Evolutionary conservation across 2,113 vertebrate genomes (phyloP).

Genomic region (Cairina moschata): DNA sequence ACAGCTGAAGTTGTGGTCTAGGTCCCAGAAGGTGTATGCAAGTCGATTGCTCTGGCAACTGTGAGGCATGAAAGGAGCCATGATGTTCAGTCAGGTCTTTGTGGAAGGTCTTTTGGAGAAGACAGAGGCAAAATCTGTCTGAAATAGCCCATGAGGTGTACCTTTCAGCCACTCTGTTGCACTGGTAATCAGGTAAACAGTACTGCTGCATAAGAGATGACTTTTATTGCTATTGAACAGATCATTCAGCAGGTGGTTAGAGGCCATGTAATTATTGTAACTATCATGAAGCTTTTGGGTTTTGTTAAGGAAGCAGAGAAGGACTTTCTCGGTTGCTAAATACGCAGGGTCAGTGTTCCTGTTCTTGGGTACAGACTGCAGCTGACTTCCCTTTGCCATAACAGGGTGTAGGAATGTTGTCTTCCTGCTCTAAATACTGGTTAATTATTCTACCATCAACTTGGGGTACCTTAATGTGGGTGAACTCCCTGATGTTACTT

Average conservation of each 20-base stretch:
- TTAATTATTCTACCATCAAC: neutral
- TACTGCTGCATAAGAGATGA: rapidly evolving
- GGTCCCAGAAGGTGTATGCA: neutral
- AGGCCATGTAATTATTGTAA: rapidly evolving
- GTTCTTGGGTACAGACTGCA: neutral
- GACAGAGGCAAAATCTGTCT: neutral
- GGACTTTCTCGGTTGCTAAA: neutral
- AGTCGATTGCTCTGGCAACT: neutral
- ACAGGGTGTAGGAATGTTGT: neutral
- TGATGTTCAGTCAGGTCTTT: neutral
- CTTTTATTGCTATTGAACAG: neutral
- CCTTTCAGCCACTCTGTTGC: neutral
- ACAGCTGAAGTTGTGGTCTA: neutral
- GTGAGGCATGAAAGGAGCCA: neutral
- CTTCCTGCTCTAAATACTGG: neutral
- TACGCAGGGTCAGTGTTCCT: neutral
- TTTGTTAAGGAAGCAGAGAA: neutral
- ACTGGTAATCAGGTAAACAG: neutral
- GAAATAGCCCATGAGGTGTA: neutral
- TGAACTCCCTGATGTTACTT: neutral
- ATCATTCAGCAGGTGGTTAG: rapidly evolving
- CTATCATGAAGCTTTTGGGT: neutral
- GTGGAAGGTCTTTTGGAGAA: neutral
- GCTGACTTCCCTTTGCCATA: neutral
- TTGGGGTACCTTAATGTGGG: rapidly evolving